Base-by-base conservation (phyloP, 2,888 invertebrate species). In the Xanthorhoe designata region DNA sequence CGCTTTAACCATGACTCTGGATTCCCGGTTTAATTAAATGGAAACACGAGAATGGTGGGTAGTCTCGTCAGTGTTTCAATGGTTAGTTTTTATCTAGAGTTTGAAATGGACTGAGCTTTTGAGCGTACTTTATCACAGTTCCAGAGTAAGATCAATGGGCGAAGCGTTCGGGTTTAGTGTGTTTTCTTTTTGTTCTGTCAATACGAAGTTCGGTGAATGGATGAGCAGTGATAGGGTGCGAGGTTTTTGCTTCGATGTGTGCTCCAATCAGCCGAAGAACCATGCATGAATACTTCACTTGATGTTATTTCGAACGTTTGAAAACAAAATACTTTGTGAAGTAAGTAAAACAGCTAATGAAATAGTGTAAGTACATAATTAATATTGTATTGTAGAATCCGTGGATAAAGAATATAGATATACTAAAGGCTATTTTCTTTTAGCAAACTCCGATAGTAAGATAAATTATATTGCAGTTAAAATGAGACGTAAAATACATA, bases 21-120 rank as follows among this genome's bases (percentile, higher is more conserved):
- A 87, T 87, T 88, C 85, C 79, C 82, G 84, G 85, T 88, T 91
- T 91, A 91, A 91, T 92, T 91, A 91, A 92, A 92, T 85, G 86
- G 87, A 90, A 90, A 91, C 91, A 91, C 85, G 87, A 75, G 83
- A 89, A 90, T 86, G 87, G 87, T 84, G 86, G 85, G 80, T 80
- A 76, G 83, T 77, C 80, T 80, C 82, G 79, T 86, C 87, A 86
- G 80, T 79, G 80, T 78, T 85, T 80, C 78, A 81, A 81, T 84
- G 83, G 85, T 81, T 85, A 81, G 83, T 88, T 89, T 88, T 86
- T 85, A 79, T 82, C 72, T 76, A 54, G 65, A 70, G 60, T 69
- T 67, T 62, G 57, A 70, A 64, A 63, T 17, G 61, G 53, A 65
- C 57, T 65, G 64, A 64, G 61, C 56, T 59, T 66, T 65, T 62